phyloP scores from a whole-genome alignment of 2,113 vertebrate species.

The Poeciliopsis turrubarensis region DNA sequence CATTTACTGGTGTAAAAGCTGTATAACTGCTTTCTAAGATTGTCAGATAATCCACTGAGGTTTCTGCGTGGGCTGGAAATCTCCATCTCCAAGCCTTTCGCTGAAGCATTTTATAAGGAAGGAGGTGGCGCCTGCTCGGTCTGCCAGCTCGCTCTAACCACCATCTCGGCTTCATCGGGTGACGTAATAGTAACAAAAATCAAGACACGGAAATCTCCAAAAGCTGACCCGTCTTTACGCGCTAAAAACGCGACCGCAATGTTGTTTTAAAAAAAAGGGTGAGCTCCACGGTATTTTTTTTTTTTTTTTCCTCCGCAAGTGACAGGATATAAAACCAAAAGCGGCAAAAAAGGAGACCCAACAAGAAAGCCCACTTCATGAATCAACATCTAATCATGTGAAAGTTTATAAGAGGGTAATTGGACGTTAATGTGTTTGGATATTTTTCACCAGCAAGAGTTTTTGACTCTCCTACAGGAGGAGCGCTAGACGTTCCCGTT shows the following conservation, averaged over 20 bases:
- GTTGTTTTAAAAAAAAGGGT: not conserved
- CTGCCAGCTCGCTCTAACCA: constrained; percentile 19
- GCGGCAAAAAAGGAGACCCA: not conserved
- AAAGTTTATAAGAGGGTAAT: constrained; percentile 17
- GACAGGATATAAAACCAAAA: not conserved
- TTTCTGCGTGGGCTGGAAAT: not conserved
- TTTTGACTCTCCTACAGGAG: not conserved
- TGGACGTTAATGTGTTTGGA: constrained; percentile 23
- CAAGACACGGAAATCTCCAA: not conserved
- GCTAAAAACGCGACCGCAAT: not conserved
- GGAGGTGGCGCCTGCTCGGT: constrained; percentile 24
- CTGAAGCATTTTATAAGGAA: constrained; percentile 33
- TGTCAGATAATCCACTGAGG: not conserved
- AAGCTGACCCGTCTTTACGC: not conserved
- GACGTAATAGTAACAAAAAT: not conserved
- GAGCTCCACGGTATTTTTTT: not conserved
- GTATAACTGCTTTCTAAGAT: not conserved
- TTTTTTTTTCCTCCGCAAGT: too few relatives aligned
- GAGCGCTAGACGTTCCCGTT: constrained; percentile 60
- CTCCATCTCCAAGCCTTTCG: constrained; percentile 6
- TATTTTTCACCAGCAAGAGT: constrained; percentile 11
- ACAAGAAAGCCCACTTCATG: not conserved
- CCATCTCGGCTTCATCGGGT: constrained; percentile 9
- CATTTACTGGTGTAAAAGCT: not conserved
- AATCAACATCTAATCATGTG: constrained; percentile 4